These are phyloP conservation scores for Molorchus minor DNA, from an alignment of 2,888 invertebrate genomes.

Conservation along the genomic window DNA sequence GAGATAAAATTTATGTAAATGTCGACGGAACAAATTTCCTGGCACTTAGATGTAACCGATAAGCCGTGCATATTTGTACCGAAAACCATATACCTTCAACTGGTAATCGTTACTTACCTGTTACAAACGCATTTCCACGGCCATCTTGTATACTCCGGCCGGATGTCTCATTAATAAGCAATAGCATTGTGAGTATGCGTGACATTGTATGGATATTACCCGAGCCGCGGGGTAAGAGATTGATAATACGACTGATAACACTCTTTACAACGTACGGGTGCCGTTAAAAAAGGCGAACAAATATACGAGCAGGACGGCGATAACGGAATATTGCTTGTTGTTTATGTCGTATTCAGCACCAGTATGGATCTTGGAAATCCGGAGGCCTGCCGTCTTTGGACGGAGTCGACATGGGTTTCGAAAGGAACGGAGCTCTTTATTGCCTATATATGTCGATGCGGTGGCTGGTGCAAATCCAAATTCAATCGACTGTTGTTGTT, in stretches of 20 bases:
- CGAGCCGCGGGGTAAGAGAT: slow-evolving; percentile 52
- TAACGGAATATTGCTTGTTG: slow-evolving; percentile 40
- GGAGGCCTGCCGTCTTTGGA: slow-evolving; percentile 25
- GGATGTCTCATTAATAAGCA: slow-evolving; percentile 61
- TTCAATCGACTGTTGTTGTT: no score
- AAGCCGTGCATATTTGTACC: slow-evolving; percentile 29
- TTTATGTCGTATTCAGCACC: slow-evolving; percentile 20
- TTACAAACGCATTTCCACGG: slow-evolving; percentile 49
- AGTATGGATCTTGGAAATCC: background rate
- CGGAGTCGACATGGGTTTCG: no score
- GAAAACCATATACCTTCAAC: slow-evolving; percentile 43
- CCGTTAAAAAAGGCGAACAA: slow-evolving; percentile 46
- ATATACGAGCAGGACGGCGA: slow-evolving; percentile 41
- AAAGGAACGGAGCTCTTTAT: no score
- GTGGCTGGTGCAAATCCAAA: no score
- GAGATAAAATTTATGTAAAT: slow-evolving; percentile 15
- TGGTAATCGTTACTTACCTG: slow-evolving; percentile 47
- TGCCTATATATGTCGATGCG: no score
- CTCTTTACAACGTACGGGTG: slow-evolving; percentile 43
- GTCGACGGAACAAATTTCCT: slow-evolving; percentile 38
- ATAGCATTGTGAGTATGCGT: slow-evolving; percentile 60
- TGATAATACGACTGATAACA: slow-evolving; percentile 57
- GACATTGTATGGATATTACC: slow-evolving; percentile 63
- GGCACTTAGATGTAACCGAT: slow-evolving; percentile 36
- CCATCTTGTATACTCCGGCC: slow-evolving; percentile 48